Percentiles rank a stretch among this genome's conserved stretches.
Evolutionary conservation across 2,113 vertebrate species (phyloP).

Genomic region (Prunella himalayana): DNA sequence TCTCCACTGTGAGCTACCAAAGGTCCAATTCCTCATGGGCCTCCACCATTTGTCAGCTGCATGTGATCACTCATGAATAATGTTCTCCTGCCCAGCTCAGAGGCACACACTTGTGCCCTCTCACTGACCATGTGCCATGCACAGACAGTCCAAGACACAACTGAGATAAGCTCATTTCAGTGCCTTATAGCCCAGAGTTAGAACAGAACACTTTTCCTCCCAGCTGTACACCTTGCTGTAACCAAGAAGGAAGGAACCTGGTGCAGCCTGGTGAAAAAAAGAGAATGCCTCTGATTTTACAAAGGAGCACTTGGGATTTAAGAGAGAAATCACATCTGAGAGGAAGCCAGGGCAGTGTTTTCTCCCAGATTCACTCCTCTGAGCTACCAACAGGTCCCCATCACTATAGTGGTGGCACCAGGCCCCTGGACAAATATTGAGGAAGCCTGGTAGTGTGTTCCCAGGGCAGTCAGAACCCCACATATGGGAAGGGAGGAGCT

Average conservation of each 20-base stretch:
- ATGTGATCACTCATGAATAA: background rate
- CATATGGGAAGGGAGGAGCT: background rate
- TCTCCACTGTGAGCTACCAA: background rate
- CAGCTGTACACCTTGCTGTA: background rate
- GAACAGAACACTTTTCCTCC: background rate
- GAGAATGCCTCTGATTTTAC: background rate
- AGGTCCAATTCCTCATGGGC: background rate
- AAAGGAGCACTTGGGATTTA: background rate
- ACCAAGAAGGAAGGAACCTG: background rate
- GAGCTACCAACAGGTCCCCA: background rate
- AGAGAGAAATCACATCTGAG: background rate
- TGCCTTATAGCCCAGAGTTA: background rate
- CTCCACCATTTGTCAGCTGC: background rate
- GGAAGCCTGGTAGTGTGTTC: background rate
- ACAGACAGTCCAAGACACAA: background rate
- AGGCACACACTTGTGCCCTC: background rate
- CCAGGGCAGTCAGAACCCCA: background rate
- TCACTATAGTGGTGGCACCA: accelerated
- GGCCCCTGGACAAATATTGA: background rate
- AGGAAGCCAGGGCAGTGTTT: background rate
- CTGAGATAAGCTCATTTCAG: accelerated
- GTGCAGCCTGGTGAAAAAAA: background rate
- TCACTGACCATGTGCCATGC: background rate
- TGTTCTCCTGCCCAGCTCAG: background rate
- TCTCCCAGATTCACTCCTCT: background rate